These are phyloP conservation scores for Epizoanthus scotinus DNA, from an alignment of 92 coral and sea anemone species.

Conservation along the genomic window DNA sequence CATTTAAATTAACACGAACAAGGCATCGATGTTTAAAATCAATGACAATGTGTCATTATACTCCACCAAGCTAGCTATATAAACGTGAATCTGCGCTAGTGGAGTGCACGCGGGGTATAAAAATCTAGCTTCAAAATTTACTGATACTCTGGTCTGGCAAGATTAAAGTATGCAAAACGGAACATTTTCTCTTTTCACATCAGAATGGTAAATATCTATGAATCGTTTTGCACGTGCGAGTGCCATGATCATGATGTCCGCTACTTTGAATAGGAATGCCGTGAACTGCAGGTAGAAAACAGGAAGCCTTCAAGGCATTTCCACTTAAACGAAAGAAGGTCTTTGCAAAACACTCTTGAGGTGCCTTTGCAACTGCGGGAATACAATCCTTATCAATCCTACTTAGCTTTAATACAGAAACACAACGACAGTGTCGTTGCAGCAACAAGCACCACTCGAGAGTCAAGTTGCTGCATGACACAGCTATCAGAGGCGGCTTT, in stretches of 20 bases:
- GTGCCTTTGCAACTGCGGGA: background rate
- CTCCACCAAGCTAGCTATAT: background rate
- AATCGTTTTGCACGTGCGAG: conserved; percentile 14
- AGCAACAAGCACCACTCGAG: background rate
- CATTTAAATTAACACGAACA: conserved; percentile 18
- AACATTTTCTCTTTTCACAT: background rate
- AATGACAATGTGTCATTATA: background rate
- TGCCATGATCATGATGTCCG: background rate
- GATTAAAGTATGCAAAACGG: background rate
- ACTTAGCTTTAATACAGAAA: background rate
- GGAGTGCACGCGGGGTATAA: background rate
- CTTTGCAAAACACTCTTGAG: background rate
- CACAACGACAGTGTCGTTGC: background rate
- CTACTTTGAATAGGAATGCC: conserved; percentile 29
- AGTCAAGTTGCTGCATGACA: background rate
- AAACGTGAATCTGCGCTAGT: background rate
- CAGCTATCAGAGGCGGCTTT: background rate
- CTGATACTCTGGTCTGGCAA: background rate
- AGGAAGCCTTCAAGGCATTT: conserved; percentile 3
- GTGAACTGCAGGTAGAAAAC: background rate
- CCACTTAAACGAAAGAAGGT: conserved; percentile 2
- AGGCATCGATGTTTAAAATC: background rate
- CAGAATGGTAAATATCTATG: conserved; percentile 8
- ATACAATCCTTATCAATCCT: background rate
- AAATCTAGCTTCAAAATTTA: background rate